phyloP scores from a whole-genome alignment of 2,888 invertebrate genomes.

The Tiliacea citrago region DNA sequence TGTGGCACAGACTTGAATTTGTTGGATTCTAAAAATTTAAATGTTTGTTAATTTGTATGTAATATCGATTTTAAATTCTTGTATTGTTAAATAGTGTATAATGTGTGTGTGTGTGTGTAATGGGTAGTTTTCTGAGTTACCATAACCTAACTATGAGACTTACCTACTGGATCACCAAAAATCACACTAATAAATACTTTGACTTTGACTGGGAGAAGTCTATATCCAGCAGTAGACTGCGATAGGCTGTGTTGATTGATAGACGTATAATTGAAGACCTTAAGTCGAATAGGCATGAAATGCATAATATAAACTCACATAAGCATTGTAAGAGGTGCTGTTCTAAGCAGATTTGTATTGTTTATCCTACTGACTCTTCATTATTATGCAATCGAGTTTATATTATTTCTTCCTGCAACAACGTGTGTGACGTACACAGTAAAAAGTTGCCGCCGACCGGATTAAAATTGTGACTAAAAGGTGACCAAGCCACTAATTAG shows the following conservation, averaged over 20 bases:
- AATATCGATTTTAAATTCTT: too few relatives aligned
- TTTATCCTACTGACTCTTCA: not conserved
- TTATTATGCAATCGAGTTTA: not conserved
- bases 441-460: slow-evolving; percentile 52
- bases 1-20: too few relatives aligned
- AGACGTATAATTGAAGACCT: not conserved
- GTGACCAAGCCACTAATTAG: slow-evolving; percentile 73
- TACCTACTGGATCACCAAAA: too few relatives aligned
- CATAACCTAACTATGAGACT: too few relatives aligned
- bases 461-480: slow-evolving; percentile 61
- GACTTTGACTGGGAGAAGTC: not conserved
- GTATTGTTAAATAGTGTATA: too few relatives aligned
- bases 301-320: not conserved
- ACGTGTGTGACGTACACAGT: slow-evolving; percentile 34
- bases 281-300: not conserved
- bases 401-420: slow-evolving; percentile 20
- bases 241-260: not conserved
- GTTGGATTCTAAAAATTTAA: too few relatives aligned
- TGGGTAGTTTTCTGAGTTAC: too few relatives aligned
- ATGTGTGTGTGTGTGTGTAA: too few relatives aligned
- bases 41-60: too few relatives aligned
- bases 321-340: not conserved
- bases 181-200: too few relatives aligned
- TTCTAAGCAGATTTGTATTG: not conserved
- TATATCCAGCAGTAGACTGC: not conserved